Percentiles rank a stretch among this genome's conserved stretches.
These are phyloP conservation scores for Nebria salina DNA, from an alignment of 2,888 invertebrate genomes.

Conservation along the genomic window DNA sequence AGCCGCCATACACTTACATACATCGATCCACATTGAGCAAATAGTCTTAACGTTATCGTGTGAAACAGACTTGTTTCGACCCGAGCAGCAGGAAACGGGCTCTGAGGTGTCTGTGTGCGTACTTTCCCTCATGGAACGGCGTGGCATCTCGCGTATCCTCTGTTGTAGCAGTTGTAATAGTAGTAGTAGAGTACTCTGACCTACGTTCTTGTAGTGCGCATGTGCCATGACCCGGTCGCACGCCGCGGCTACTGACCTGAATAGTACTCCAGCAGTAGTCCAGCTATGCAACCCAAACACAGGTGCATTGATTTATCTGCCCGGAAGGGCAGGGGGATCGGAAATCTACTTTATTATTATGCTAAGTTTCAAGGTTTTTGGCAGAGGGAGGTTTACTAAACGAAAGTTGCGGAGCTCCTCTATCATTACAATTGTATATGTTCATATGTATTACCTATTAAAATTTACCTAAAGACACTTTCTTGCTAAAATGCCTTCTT, in stretches of 20 bases:
- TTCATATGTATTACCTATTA: no score
- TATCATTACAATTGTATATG: no score
- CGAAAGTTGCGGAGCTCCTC: no score
- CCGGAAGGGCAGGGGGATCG: not conserved
- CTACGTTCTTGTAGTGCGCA: not conserved
- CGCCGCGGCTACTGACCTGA: not conserved
- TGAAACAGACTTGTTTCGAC: not conserved
- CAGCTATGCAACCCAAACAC: constrained; percentile 1
- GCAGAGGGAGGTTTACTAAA: not conserved
- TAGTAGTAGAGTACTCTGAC: not conserved
- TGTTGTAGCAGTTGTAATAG: not conserved
- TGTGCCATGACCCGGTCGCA: not conserved
- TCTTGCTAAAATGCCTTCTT: no score
- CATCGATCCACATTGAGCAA: not conserved
- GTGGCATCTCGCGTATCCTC: not conserved
- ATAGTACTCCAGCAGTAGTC: not conserved
- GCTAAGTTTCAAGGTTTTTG: not conserved
- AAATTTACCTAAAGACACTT: no score
- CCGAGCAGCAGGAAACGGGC: not conserved
- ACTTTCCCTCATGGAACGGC: not conserved
- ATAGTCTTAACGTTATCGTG: not conserved
- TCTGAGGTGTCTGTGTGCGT: not conserved
- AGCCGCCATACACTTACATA: not conserved
- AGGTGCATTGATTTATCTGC: not conserved
- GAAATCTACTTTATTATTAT: not conserved